phyloP scores from a whole-genome alignment of 1,140 invertebrate genomes.

The Polypedilum pembai region DNA sequence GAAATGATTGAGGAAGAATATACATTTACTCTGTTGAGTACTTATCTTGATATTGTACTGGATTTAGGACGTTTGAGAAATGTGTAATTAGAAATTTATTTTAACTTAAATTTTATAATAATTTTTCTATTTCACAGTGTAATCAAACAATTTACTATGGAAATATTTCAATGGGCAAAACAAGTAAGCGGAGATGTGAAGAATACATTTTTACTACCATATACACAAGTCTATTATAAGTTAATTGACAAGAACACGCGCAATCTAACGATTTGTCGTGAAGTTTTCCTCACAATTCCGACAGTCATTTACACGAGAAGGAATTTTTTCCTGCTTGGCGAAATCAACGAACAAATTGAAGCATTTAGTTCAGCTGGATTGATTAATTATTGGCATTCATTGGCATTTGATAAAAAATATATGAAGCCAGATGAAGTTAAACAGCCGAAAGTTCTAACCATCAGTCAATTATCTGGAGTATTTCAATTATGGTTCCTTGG shows the following conservation, averaged over 20 bases:
- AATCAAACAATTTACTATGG: neutral
- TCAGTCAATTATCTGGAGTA: neutral
- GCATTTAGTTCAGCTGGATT: neutral
- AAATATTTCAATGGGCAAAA: neutral
- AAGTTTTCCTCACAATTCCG: neutral
- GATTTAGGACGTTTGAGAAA: neutral
- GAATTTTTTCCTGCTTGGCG: neutral
- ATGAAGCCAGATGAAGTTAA: neutral
- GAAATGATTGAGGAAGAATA: neutral
- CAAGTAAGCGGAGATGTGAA: neutral
- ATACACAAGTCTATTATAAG: neutral
- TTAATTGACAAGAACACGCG: neutral
- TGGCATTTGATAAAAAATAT: neutral
- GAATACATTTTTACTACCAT: neutral
- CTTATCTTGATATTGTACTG: neutral
- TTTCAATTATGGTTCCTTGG: neutral
- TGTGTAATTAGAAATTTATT: neutral
- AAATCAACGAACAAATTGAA: neutral
- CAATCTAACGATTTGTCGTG: neutral
- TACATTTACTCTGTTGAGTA: neutral
- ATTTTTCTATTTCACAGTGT: neutral
- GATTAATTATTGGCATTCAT: slow-evolving; percentile 5
- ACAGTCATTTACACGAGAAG: neutral
- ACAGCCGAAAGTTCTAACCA: neutral
- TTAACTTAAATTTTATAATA: neutral